These are phyloP conservation scores for Tauraco hartlaubi DNA, from an alignment of 2,797 vertebrate species.

Conservation along the genomic window DNA sequence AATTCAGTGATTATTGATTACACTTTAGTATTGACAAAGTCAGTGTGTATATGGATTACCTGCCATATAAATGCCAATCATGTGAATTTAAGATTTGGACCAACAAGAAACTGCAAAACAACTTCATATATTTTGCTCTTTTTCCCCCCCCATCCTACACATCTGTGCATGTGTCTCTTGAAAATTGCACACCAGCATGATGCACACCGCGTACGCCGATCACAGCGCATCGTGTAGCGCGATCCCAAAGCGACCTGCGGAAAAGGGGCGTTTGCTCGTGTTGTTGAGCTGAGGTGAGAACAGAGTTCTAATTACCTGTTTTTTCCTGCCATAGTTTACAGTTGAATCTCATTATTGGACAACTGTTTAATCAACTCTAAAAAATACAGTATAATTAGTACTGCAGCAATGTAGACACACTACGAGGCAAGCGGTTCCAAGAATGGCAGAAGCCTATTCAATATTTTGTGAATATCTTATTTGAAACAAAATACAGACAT, in stretches of 20 bases:
- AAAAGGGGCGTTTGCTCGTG: slow-evolving; percentile 7
- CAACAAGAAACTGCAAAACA: neutral
- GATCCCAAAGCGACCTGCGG: neutral
- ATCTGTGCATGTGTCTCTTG: neutral
- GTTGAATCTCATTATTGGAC: slow-evolving; percentile 43
- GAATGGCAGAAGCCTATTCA: neutral
- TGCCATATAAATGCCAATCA: neutral
- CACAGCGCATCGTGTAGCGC: neutral
- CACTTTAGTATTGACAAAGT: neutral
- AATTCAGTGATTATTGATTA: slow-evolving; percentile 17
- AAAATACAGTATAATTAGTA: slow-evolving; percentile 37
- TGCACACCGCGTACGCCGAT: neutral
- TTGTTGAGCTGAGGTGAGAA: slow-evolving; percentile 30
- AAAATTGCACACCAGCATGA: neutral
- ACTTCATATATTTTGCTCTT: neutral
- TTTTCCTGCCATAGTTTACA: slow-evolving; percentile 16
- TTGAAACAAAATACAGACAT: neutral
- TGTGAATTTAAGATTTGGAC: neutral
- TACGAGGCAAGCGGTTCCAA: neutral
- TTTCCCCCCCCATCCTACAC: neutral
- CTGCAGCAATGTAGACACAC: neutral
- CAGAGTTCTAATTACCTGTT: slow-evolving; percentile 7
- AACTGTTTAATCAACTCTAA: slow-evolving; percentile 52
- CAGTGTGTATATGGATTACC: neutral
- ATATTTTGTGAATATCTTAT: neutral